These are phyloP conservation scores for Holotrichia oblita DNA, from an alignment of 1,140 invertebrate species.

Conservation along the genomic window DNA sequence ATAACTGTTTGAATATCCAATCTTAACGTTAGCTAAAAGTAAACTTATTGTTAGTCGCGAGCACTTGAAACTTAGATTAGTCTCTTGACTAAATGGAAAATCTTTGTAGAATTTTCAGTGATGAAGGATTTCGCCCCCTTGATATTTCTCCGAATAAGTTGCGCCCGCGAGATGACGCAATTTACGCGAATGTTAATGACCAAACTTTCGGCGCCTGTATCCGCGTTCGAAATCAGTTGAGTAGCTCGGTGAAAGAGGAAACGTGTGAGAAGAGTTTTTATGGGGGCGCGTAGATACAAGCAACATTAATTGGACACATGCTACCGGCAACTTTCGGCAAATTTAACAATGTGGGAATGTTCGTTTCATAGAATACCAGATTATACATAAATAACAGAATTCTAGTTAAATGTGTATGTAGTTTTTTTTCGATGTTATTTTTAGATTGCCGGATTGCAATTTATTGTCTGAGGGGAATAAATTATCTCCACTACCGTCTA, in stretches of 20 bases:
- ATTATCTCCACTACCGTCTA: too few relatives aligned
- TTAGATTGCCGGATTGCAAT: too few relatives aligned
- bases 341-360: not conserved
- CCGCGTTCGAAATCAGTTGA: too few relatives aligned
- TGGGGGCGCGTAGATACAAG: not conserved
- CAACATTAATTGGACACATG: not conserved
- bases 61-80: constrained; percentile 8
- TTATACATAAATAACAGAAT: too few relatives aligned
- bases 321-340: not conserved
- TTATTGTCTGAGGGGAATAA: too few relatives aligned
- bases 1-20: too few relatives aligned
- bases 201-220: not conserved
- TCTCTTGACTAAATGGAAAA: not conserved
- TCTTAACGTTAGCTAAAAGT: too few relatives aligned
- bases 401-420: too few relatives aligned
- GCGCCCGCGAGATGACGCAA: not conserved
- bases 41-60: not conserved
- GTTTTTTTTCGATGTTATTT: too few relatives aligned
- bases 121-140: not conserved
- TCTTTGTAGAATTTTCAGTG: not conserved
- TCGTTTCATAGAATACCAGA: not conserved
- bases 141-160: not conserved
- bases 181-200: not conserved
- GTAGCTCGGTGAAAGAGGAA: too few relatives aligned
- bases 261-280: not conserved